Conservation (phyloP, 2,113 vertebrate species). For the Collichthys lucidus region DNA sequence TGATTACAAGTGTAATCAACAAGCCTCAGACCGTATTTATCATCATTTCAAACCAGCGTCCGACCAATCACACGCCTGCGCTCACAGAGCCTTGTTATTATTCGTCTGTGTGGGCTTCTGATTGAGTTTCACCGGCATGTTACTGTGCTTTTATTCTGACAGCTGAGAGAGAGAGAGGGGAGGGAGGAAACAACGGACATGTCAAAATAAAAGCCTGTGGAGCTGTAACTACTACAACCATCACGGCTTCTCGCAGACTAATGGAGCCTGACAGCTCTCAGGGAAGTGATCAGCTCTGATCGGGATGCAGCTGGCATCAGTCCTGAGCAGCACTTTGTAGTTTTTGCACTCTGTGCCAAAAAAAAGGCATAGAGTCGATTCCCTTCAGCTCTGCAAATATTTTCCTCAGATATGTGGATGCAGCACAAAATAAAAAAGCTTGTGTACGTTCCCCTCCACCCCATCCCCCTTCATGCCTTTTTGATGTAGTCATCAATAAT, state of each 20-base stretch:
- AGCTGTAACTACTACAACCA: constrained; percentile 17
- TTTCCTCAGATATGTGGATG: constrained; percentile 32
- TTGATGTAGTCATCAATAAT: constrained; percentile 62
- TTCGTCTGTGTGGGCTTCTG: constrained; percentile 34
- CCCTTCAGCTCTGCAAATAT: constrained; percentile 16
- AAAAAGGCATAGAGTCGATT: constrained; percentile 9
- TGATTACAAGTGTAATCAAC: neutral
- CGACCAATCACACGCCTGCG: neutral
- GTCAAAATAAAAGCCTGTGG: constrained; percentile 14
- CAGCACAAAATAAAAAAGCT: constrained; percentile 29
- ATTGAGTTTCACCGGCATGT: constrained; percentile 47
- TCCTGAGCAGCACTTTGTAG: constrained; percentile 57
- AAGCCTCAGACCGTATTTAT: neutral
- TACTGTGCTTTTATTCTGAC: constrained; percentile 24
- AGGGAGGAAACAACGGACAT: constrained; percentile 11
- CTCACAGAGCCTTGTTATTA: neutral
- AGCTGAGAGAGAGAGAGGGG: constrained; percentile 15
- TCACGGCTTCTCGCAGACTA: neutral
- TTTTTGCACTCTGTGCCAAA: constrained; percentile 3
- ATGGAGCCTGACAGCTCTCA: constrained; percentile 1
- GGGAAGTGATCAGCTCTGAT: neutral
- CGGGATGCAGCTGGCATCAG: constrained; percentile 43
- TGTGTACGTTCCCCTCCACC: neutral
- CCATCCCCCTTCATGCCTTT: constrained; percentile 33
- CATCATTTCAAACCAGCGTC: neutral